Evolutionary conservation across 2,113 vertebrate species (phyloP).

Genomic region (Urocitellus parryii): DNA sequence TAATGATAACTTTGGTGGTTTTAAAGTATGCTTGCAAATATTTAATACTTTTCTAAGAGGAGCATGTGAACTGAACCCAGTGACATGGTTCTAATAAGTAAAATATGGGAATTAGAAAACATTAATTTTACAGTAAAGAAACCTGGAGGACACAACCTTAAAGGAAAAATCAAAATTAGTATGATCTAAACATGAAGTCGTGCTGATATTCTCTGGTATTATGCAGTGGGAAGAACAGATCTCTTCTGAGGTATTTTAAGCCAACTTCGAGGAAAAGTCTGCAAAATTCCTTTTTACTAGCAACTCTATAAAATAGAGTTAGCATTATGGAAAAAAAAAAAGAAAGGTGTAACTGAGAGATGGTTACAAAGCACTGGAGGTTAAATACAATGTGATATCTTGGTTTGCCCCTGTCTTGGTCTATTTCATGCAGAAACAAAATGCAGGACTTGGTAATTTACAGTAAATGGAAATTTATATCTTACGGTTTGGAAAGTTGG

Average conservation of each 20-base stretch:
- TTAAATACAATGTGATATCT: background rate
- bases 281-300: background rate
- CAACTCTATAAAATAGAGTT: background rate
- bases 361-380: background rate
- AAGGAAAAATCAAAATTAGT: background rate
- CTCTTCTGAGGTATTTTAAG: background rate
- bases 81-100: too few species aligned
- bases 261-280: background rate
- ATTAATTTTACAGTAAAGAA: background rate
- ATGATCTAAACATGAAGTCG: background rate
- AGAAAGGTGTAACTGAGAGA: background rate
- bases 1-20: background rate
- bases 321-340: background rate
- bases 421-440: background rate
- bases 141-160: background rate
- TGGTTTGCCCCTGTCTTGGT: background rate
- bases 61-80: too few species aligned
- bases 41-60: background rate
- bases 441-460: background rate
- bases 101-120: background rate
- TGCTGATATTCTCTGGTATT: background rate
- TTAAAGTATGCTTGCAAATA: background rate
- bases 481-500: background rate
- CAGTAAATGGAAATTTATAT: background rate
- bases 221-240: background rate